These are phyloP conservation scores for Actinia tenebrosa DNA, from an alignment of 64 coral and sea anemone species.

Conservation along the genomic window DNA sequence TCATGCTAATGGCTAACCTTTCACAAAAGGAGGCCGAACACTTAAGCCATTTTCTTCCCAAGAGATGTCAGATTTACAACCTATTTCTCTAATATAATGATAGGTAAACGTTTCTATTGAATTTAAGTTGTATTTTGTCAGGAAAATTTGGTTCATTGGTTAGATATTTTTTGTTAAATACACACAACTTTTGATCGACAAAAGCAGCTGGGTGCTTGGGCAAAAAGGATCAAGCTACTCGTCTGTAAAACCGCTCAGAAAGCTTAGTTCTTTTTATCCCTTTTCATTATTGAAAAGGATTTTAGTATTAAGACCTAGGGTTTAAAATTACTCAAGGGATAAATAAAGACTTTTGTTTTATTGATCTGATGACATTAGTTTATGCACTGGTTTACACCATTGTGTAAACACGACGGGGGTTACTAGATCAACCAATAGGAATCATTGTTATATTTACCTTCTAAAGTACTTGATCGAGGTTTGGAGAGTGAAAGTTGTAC, in stretches of 20 bases:
- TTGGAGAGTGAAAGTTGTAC: background rate
- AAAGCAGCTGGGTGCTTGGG: background rate
- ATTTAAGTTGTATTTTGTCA: background rate
- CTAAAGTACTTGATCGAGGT: background rate
- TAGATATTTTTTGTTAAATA: background rate
- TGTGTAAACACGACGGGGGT: background rate
- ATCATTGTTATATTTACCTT: background rate
- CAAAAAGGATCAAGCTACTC: background rate
- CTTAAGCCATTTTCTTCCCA: background rate
- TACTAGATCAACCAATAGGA: slow-evolving; percentile 7
- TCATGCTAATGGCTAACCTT: slow-evolving; percentile 6
- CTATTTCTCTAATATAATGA: background rate
- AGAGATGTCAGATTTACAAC: background rate
- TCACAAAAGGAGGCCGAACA: background rate
- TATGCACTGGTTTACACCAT: background rate
- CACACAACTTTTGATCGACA: background rate
- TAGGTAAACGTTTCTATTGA: background rate
- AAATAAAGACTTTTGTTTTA: background rate
- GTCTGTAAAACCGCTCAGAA: background rate
- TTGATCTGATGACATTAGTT: background rate
- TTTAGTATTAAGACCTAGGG: background rate
- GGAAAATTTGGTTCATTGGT: background rate
- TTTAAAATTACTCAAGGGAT: background rate
- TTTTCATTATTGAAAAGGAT: background rate
- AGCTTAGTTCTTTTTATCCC: background rate